Base-by-base conservation (phyloP, 2,113 vertebrate genomes). In the Mohoua ochrocephala region DNA sequence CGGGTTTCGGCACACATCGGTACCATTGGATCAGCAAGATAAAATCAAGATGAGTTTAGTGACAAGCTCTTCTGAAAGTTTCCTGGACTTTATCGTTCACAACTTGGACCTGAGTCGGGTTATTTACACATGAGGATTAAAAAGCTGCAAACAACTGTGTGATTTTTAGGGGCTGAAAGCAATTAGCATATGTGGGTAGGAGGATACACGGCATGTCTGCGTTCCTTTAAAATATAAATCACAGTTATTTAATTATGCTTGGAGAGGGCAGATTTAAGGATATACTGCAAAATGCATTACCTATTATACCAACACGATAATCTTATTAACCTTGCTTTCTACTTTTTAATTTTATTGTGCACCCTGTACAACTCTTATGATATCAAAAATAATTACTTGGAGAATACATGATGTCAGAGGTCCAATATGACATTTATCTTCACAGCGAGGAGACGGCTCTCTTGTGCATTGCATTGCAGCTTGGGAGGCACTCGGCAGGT, bases 311-410 rank as follows among this genome's bases (percentile, higher is more conserved):
- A 94, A 87, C 74, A 85, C 41, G 35, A 89, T 96, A 96, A 96
- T 97, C 92, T 96, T 95, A 95, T 96, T 97, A 97, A 97, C 92
- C 92, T 97, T 97, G 95, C 90, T 97, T 97, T 97, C 97, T 97
- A 94, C 87, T 97, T 97, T 95, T 97, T 96, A 97, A 96, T 97
- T 95, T 95, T 97, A 96, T 95, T 96, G 94, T 97, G 96, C 76
- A 84, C 96, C 94, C 94, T 87, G 91, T 92, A 86, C 94, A 94
- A 94, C 92, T 97, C 94, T 93, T 95, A 95, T 2, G 80, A 93
- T 95, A 95, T 96, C 92, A 97, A 67, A 96, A 97, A 97, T 96
- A 96, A 97, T 96, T 96, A 95, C 94, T 73, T 49, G 78, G 89
- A 92, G 90, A 93, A 96, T 83, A 95, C 91, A 93, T 97, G 93